Base-by-base conservation (phyloP, 2,888 invertebrate genomes). In the Liposcelis brunnea region DNA sequence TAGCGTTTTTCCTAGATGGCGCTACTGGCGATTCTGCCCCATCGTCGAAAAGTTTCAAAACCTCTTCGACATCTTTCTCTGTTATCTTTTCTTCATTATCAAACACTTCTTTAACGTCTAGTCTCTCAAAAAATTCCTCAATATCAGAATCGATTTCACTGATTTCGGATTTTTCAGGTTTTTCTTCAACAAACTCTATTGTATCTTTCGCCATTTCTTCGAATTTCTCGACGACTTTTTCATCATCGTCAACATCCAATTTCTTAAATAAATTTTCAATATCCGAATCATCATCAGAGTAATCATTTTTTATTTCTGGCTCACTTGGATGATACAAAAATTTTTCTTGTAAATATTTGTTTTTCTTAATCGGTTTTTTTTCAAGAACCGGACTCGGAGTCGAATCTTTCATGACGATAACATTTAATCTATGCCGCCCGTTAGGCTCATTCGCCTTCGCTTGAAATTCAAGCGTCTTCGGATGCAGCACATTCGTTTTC, bases 31-130 rank as follows among this genome's bases (percentile, higher is more conserved):
- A 18, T 7, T 19, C 19, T 6, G 6, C 40, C n/a, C 16, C 40
- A 19, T 40, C n/a, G n/a, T n/a, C 40, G 21, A 40, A 40, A 14
- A 40, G 15, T 40, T 40, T 40, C 40, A 40, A 19, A 16, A 40
- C 19, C 11, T 40, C 40, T 4, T 16, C 40, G 4, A 21, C 40
- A 6, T 40, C 40, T 40, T 40, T n/a, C 7, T 16, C 16, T 5
- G 7, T 18, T 6, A 40, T 18, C 16, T 40, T 19, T 19, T 16
- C 40, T 6, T 19, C 19, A 6, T n/a, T n/a, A n/a, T n/a, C n/a
- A n/a, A n/a, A n/a, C n/a, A n/a, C 40, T 11, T 14, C 40, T 40
- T 40, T 40, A 7, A 19, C 11, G 7, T 40, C 19, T 7, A 40
- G 11, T n/a, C 16, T 21, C 7, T 18, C 18, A 18, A 40, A 40